Conservation (phyloP, 2,113 vertebrate genomes). For the Pollachius pollachius region DNA sequence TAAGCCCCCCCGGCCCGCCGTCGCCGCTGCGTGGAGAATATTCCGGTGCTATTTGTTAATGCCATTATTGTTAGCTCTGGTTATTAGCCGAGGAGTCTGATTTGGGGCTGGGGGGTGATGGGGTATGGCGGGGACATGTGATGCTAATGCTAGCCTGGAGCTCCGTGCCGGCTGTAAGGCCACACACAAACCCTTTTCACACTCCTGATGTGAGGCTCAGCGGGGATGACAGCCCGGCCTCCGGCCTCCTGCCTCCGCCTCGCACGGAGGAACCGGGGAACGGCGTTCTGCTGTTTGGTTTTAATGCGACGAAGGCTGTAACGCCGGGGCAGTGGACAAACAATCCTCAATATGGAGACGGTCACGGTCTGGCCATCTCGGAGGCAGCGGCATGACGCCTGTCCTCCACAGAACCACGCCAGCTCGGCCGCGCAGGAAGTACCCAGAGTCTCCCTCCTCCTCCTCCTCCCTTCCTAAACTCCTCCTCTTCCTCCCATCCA, state of each 20-base stretch:
- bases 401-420: too few relatives aligned
- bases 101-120: slow-evolving; percentile 65
- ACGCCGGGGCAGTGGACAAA: slow-evolving; percentile 60
- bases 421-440: too few relatives aligned
- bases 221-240: slow-evolving; percentile 68
- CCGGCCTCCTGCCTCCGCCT: slow-evolving; percentile 54
- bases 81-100: slow-evolving; percentile 70
- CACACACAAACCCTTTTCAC: slow-evolving; percentile 61
- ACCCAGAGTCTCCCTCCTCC: not conserved
- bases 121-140: slow-evolving; percentile 65
- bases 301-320: slow-evolving; percentile 13
- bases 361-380: too few relatives aligned
- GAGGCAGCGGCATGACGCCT: too few relatives aligned
- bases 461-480: not conserved
- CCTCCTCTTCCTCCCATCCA: slow-evolving; percentile 50
- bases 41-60: slow-evolving; percentile 70
- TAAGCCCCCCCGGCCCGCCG: slow-evolving; percentile 40
- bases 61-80: slow-evolving; percentile 73
- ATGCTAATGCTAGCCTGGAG: slow-evolving; percentile 74
- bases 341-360: slow-evolving; percentile 51
- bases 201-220: slow-evolving; percentile 70
- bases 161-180: slow-evolving; percentile 58
- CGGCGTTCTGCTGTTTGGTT: slow-evolving; percentile 49
- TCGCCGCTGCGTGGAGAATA: slow-evolving; percentile 61
- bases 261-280: slow-evolving; percentile 68